These are phyloP conservation scores for Lepidocolaptes lacrymiger DNA, from an alignment of 2,797 vertebrate species.

Conservation along the genomic window DNA sequence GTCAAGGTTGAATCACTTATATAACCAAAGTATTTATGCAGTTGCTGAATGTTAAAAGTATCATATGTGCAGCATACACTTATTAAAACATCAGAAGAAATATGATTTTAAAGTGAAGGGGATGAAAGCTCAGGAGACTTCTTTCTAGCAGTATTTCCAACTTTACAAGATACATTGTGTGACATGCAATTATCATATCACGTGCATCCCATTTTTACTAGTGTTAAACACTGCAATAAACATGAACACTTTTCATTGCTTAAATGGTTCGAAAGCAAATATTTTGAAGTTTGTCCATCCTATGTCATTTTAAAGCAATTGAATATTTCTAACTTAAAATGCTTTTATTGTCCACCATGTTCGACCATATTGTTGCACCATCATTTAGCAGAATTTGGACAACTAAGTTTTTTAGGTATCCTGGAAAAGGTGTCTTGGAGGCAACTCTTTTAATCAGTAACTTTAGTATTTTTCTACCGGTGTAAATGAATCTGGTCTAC, in stretches of 20 bases:
- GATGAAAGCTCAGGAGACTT: not conserved
- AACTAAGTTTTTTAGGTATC: not conserved
- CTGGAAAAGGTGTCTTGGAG: not conserved
- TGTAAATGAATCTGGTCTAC: not conserved
- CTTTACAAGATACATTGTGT: not conserved
- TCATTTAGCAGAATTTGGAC: not conserved
- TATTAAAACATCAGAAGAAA: slow-evolving; percentile 32
- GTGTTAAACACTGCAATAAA: not conserved
- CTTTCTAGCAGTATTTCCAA: not conserved
- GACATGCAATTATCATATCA: not conserved
- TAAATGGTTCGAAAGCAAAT: not conserved
- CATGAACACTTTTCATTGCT: not conserved
- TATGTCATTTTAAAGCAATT: not conserved
- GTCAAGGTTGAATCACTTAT: not conserved
- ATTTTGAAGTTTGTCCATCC: not conserved
- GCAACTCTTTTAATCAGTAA: not conserved
- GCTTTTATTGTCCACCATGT: not conserved
- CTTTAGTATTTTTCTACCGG: not conserved
- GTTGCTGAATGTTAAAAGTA: slow-evolving; percentile 27
- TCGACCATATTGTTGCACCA: not conserved
- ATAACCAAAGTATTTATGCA: slow-evolving; percentile 19
- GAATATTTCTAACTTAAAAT: not conserved
- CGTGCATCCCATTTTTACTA: not conserved
- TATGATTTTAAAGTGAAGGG: not conserved
- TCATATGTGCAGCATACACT: not conserved